Conservation (phyloP, 2,113 vertebrate genomes). For the Oostethus manadensis region DNA sequence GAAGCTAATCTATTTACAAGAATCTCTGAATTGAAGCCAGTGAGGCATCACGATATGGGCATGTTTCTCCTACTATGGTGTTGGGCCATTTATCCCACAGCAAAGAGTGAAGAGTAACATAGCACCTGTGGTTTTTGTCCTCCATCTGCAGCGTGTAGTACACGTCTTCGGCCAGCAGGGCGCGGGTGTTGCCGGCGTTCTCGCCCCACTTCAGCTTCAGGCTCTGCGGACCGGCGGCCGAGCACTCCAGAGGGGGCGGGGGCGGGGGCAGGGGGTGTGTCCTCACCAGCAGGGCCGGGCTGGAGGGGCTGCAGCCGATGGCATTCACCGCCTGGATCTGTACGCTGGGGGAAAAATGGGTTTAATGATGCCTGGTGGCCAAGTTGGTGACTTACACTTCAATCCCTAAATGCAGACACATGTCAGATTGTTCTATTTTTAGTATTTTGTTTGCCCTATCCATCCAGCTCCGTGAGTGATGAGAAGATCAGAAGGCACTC, state of each 20-base stretch:
- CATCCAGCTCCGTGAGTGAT: too few species aligned
- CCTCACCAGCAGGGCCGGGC: constrained; percentile 79
- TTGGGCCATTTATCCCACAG: too few species aligned
- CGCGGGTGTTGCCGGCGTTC: constrained; percentile 72
- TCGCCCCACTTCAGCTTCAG: constrained; percentile 97
- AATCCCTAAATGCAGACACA: too few species aligned
- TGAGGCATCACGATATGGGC: too few species aligned
- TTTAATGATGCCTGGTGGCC: not conserved
- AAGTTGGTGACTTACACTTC: not conserved
- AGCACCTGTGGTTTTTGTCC: constrained; percentile 89
- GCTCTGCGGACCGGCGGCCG: constrained; percentile 91
- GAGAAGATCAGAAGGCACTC: too few species aligned
- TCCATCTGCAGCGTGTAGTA: constrained; percentile 91
- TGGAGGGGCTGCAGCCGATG: constrained; percentile 85
- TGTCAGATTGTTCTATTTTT: too few species aligned
- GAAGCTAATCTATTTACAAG: too few species aligned
- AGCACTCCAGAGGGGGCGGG: constrained; percentile 90
- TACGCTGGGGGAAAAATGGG: constrained; percentile 58
- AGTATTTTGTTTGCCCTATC: too few species aligned
- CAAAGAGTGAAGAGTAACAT: too few species aligned
- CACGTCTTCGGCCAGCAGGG: constrained; percentile 74
- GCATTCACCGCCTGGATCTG: constrained; percentile 90
- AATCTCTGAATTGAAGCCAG: too few species aligned
- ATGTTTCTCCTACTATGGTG: too few species aligned
- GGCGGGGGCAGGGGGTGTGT: constrained; percentile 87